Conservation (phyloP, 2,113 vertebrate genomes). For the Corynorhinus townsendii region DNA sequence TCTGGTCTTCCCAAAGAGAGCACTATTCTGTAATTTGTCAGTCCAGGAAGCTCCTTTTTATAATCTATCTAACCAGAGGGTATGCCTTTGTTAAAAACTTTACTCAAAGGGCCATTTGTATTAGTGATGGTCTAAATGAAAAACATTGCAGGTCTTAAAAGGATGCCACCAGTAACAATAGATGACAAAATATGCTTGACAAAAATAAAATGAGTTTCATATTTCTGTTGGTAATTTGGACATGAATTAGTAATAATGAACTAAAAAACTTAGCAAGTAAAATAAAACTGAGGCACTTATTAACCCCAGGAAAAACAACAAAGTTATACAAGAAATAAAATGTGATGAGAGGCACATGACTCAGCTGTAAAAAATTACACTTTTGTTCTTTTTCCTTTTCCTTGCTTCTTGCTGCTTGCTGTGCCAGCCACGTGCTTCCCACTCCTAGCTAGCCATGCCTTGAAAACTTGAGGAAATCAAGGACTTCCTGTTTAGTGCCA, state of each 20-base stretch:
- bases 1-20: not conserved
- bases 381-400: not conserved
- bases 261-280: conserved; percentile 13
- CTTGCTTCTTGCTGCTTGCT: not conserved
- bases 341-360: not conserved
- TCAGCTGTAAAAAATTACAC: not conserved
- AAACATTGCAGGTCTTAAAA: not conserved
- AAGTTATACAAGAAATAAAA: conserved; percentile 24
- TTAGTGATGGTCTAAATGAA: not conserved
- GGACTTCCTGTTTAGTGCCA: not conserved
- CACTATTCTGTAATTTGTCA: not conserved
- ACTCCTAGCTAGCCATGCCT: not conserved
- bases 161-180: not conserved
- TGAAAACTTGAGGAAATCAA: not conserved
- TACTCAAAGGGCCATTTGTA: not conserved
- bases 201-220: conserved; percentile 19
- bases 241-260: conserved; percentile 9
- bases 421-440: not conserved
- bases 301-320: conserved; percentile 12
- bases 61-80: not conserved
- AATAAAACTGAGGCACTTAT: conserved; percentile 4
- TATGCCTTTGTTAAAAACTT: not conserved
- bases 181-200: not conserved
- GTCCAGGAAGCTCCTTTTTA: not conserved
- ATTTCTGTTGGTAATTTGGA: not conserved